Evolutionary conservation across 2,888 invertebrate genomes (phyloP), one percentile per base, ranked within the genome.

Genomic region (Diarsia rubi): DNA sequence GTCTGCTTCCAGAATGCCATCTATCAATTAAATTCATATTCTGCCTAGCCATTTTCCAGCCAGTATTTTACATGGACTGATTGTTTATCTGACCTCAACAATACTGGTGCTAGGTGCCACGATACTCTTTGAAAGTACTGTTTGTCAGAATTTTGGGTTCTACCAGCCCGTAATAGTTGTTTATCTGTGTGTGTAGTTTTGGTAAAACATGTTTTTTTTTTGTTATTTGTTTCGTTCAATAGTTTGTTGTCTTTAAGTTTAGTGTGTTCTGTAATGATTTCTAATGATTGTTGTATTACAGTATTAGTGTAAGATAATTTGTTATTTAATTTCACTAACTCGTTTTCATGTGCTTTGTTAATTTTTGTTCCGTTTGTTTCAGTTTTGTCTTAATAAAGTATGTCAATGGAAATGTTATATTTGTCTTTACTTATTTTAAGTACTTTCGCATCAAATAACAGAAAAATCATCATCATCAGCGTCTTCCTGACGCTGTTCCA

Each of bases 331-430:
- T 54, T 66, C n/a, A 79, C 5, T 73, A 66, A 73, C 16, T 63
- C 44, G 9, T 52, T 64, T 69, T 49, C 14, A 54, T 81, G 69
- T 86, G 78, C 64, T 69, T 68, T 54, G n/a, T 63, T 81, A 31
- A 66, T 52, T 78, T 84, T 75, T 71, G 27, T 69, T 63, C 27
- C 77, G 73, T 81, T 86, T 87, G 86, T 85, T 83, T 83, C 49
- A 72, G 66, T 85, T 83, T 84, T 79, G 65, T 77, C 57, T 74
- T 72, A 83, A 81, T 85, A 86, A 83, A 83, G 70, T 62, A 77
- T 86, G 69, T 75, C 71, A 64, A 71, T 72, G 59, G 1, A 57
- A 42, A 27, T 0, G 2, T 0, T 49, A 14, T 14, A 19, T 2
- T 24, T 31, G 27, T 31, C 0, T 62, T 37, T 54, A 0, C 37